phyloP scores from a whole-genome alignment of 1,140 invertebrate species.

The Littorina saxatilis region DNA sequence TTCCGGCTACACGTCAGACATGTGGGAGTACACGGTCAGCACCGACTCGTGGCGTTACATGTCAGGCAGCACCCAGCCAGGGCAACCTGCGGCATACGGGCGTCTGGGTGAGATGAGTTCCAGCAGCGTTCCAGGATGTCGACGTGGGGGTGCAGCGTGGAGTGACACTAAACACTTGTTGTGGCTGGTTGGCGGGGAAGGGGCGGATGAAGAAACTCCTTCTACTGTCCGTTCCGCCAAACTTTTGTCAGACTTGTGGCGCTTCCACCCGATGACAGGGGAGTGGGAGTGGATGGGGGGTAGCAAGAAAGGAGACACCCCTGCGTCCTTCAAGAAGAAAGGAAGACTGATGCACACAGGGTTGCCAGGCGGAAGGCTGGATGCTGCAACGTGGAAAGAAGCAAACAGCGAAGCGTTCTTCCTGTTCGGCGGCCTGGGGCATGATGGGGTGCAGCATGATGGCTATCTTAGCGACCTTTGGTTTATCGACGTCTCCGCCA shows the following conservation, averaged over 20 bases:
- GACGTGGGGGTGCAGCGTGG: constrained; percentile 50
- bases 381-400: constrained; percentile 48
- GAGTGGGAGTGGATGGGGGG: constrained; percentile 57
- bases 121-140: constrained; percentile 47
- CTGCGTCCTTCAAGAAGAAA: constrained; percentile 33
- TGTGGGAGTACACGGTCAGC: constrained; percentile 52
- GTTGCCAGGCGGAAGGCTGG: constrained; percentile 51
- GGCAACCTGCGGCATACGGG: constrained; percentile 39
- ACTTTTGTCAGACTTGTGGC: constrained; percentile 58
- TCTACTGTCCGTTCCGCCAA: constrained; percentile 35
- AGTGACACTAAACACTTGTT: constrained; percentile 46
- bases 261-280: constrained; percentile 33
- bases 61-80: constrained; percentile 25
- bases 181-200: constrained; percentile 65
- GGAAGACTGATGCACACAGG: constrained; percentile 29
- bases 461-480: constrained; percentile 59
- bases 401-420: constrained; percentile 40
- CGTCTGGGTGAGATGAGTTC: neutral
- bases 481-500: constrained; percentile 44
- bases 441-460: constrained; percentile 46
- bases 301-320: constrained; percentile 40
- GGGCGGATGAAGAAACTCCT: constrained; percentile 37
- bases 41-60: constrained; percentile 46
- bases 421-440: constrained; percentile 57
- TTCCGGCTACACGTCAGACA: constrained; percentile 51